Evolutionary conservation across 2,797 vertebrate genomes (phyloP).

Genomic region (Cirrhinus mrigala): DNA sequence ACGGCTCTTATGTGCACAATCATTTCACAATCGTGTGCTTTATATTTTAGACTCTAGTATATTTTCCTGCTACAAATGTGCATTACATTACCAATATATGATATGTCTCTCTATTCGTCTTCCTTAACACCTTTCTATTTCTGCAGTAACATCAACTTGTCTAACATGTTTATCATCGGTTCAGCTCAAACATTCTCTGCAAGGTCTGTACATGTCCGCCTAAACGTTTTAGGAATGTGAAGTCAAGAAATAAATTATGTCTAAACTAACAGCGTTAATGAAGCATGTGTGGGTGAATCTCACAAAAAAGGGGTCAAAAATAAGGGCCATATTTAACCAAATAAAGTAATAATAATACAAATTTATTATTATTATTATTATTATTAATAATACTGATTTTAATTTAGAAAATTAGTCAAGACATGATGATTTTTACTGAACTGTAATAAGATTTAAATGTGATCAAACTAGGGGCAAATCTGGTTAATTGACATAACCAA

Average conservation of each 20-base stretch:
- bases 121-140: not conserved
- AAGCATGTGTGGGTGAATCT: not conserved
- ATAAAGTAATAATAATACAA: not conserved
- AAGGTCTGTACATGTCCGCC: not conserved
- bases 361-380: not conserved
- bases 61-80: slow-evolving; percentile 27
- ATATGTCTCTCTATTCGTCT: not conserved
- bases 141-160: not conserved
- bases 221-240: not conserved
- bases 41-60: not conserved
- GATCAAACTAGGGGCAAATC: too few relatives aligned
- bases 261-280: not conserved
- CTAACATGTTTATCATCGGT: not conserved
- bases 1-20: slow-evolving; percentile 58
- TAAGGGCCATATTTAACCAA: not conserved
- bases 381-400: not conserved
- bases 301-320: not conserved
- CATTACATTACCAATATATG: not conserved
- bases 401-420: not conserved
- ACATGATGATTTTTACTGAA: not conserved
- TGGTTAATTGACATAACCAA: too few relatives aligned
- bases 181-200: not conserved
- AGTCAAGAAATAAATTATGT: not conserved
- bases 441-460: too few relatives aligned
- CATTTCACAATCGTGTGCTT: slow-evolving; percentile 19